Evolutionary conservation across 2,888 invertebrate genomes (phyloP), one percentile per base, ranked within the genome.

Genomic region (Brachyptera putata): DNA sequence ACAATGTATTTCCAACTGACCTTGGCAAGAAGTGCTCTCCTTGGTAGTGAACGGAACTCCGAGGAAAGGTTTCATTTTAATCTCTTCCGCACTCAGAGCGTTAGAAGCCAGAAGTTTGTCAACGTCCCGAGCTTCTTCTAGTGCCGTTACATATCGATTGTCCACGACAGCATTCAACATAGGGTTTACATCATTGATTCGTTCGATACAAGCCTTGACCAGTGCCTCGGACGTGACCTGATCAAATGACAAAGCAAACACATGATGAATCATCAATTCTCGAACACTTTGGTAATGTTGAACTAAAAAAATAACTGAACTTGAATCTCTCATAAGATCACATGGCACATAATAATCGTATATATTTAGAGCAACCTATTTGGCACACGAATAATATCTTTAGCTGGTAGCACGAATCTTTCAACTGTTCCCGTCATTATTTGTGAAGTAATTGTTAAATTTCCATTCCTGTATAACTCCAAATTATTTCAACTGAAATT

Each of bases 11-110:
- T n/a, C 2, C 39, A 30, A 50, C 34, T 50, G 77, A 71, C 92
- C 94, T 70, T 82, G 77, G 1, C 88, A 87, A 5, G 84, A 82
- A 61, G 92, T 90, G 58, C 90, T 88, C 72, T 96, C 96, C 74
- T 97, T 97, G 0, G 89, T 85, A 4, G 95, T 91, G 72, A 96
- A 92, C 0, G 97, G 96, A 4, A 97, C 87, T 5, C 96, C 93
- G 57, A 96, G 77, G 69, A 95, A 90, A 2, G 94, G 93, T 74
- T 85, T 87, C 21, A 69, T 75, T 55, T 79, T 76, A 63, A 88
- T 83, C 67, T 87, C 84, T 13, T 81, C 79, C 24, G 84, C 82
- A 0, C 80, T 73, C 56, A 85, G 76, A 39, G 76, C 71, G 0
- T 83, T 83, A 43, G 74, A 76, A 25, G 78, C 77, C 22, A 95